These are phyloP conservation scores for Holacanthella duospinosa DNA, from an alignment of 2,888 invertebrate genomes.

Conservation along the genomic window DNA sequence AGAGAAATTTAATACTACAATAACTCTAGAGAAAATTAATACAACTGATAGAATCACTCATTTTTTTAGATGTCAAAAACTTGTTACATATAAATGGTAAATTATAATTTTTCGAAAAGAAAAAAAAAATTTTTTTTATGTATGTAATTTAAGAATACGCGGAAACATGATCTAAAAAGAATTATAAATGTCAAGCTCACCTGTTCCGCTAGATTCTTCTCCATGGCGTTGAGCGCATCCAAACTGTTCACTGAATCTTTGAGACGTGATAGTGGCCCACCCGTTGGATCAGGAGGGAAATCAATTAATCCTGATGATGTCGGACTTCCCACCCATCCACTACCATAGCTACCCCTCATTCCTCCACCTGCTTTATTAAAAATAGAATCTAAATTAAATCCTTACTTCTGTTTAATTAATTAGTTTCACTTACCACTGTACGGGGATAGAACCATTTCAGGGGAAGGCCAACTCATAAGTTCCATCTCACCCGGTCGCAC, in stretches of 20 bases:
- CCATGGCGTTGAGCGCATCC: constrained; percentile 85
- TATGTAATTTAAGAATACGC: no score
- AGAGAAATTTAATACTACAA: no score
- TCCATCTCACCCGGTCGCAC: constrained; percentile 32
- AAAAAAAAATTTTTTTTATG: no score
- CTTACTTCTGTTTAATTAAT: background rate
- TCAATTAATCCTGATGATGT: background rate
- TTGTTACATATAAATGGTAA: no score
- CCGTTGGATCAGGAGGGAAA: constrained; percentile 26
- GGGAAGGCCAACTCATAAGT: constrained; percentile 50
- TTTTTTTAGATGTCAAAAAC: no score
- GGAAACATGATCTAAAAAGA: no score
- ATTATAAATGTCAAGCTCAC: no score
- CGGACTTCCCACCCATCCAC: background rate
- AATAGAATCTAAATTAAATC: background rate
- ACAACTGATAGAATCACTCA: no score
- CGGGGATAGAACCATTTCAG: constrained; percentile 70
- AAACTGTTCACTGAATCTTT: constrained; percentile 79
- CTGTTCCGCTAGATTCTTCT: constrained; percentile 82
- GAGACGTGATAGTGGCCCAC: constrained; percentile 66
- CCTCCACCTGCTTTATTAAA: background rate
- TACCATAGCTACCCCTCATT: background rate
- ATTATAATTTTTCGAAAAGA: background rate
- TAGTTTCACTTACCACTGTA: constrained; percentile 57
- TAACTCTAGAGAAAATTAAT: no score